Percentiles rank a stretch among this genome's conserved stretches.
Evolutionary conservation across 2,888 invertebrate species (phyloP).

Genomic region (Strigamia maritima): DNA sequence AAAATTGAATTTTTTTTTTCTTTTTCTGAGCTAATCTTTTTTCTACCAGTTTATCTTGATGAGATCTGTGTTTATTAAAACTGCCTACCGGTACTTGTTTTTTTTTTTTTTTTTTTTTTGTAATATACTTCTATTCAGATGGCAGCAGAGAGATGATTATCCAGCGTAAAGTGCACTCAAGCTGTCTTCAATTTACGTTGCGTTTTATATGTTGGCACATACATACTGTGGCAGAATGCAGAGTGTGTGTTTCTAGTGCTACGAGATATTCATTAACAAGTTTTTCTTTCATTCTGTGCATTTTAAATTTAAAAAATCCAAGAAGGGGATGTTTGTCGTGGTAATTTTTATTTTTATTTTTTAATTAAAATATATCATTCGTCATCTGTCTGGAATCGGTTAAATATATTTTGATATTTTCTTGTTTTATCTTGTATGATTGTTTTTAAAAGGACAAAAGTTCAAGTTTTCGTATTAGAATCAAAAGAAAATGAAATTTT

Average conservation of each 20-base stretch:
- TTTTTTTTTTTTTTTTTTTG: not conserved
- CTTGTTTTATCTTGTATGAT: no score
- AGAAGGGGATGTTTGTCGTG: not conserved
- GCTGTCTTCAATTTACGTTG: slow-evolving; percentile 4
- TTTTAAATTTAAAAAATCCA: not conserved
- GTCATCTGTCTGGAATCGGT: no score
- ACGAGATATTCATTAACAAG: not conserved
- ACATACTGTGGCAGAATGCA: not conserved
- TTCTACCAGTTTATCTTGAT: not conserved
- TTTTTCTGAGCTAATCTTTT: not conserved
- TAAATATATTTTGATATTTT: no score
- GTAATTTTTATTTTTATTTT: not conserved
- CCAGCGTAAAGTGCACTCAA: not conserved
- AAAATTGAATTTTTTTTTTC: not conserved
- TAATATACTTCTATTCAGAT: not conserved
- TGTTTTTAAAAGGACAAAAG: no score
- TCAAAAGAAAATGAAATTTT: no score
- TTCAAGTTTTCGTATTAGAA: no score
- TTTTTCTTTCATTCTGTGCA: not conserved
- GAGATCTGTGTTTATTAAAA: slow-evolving; percentile 4
- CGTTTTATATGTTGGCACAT: not conserved
- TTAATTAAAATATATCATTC: no score
- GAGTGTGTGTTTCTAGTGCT: not conserved
- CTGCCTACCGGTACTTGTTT: not conserved
- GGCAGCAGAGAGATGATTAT: not conserved